These are phyloP conservation scores for Apodemia mormo DNA, from an alignment of 2,888 invertebrate genomes.

Conservation along the genomic window DNA sequence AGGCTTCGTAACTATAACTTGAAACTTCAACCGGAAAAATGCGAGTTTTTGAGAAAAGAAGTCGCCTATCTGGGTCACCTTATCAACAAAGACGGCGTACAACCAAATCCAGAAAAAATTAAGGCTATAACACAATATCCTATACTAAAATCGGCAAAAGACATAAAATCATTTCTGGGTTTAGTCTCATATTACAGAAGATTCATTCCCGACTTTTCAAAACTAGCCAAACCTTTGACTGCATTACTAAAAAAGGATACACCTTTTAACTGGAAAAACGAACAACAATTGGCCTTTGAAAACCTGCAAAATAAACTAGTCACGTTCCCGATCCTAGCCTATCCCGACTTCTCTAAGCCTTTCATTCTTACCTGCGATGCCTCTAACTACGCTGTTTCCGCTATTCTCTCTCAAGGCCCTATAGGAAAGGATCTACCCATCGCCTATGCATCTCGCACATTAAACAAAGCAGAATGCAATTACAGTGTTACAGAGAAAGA, in stretches of 20 bases:
- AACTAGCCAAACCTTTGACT: too few relatives aligned
- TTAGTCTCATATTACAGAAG: too few relatives aligned
- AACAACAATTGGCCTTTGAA: not conserved
- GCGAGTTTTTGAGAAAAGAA: too few relatives aligned
- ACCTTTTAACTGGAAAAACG: not conserved
- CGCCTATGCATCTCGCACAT: not conserved
- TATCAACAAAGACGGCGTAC: too few relatives aligned
- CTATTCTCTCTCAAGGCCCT: not conserved
- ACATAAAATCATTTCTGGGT: too few relatives aligned
- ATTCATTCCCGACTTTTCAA: too few relatives aligned
- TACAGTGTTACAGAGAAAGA: conserved; percentile 6
- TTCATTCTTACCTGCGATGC: conserved; percentile 24
- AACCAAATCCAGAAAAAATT: too few relatives aligned
- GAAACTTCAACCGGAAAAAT: too few relatives aligned
- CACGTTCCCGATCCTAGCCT: conserved; percentile 22
- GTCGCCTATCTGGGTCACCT: too few relatives aligned
- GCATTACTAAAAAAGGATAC: not conserved
- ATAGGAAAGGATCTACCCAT: not conserved
- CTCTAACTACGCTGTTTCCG: not conserved
- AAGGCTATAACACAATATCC: too few relatives aligned
- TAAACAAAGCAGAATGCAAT: not conserved
- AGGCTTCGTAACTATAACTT: too few relatives aligned
- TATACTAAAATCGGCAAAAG: too few relatives aligned
- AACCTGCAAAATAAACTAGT: conserved; percentile 19
- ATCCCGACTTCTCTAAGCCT: conserved; percentile 23